Conservation (phyloP, 2,888 invertebrate species). For the Apotomis turbidana region DNA sequence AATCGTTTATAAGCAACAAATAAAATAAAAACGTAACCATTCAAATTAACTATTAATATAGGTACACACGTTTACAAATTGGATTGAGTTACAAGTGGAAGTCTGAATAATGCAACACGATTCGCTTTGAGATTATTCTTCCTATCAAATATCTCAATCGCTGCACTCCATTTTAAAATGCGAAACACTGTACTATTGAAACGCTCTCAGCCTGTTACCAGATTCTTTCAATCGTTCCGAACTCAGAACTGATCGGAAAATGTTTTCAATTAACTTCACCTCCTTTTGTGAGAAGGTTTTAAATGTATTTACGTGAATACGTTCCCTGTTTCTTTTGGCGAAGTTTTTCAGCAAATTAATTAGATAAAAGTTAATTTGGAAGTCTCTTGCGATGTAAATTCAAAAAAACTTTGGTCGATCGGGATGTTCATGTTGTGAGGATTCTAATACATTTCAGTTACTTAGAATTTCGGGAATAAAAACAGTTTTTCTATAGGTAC, state of each 20-base stretch:
- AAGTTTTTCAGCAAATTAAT: slow-evolving; percentile 27
- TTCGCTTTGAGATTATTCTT: slow-evolving; percentile 17
- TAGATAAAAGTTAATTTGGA: slow-evolving; percentile 16
- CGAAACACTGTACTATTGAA: slow-evolving; percentile 25
- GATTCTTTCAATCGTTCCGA: slow-evolving; percentile 27
- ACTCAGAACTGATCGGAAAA: slow-evolving; percentile 30
- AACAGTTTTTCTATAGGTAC: background rate
- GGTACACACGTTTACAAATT: background rate
- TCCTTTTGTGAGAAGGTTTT: slow-evolving; percentile 27
- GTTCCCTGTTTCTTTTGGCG: slow-evolving; percentile 24
- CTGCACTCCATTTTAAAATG: slow-evolving; percentile 18
- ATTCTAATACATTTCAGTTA: background rate
- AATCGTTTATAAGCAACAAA: too few relatives aligned
- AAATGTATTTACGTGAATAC: slow-evolving; percentile 38
- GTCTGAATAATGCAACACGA: slow-evolving; percentile 10
- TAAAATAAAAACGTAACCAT: too few relatives aligned
- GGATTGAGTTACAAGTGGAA: background rate
- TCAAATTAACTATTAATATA: too few relatives aligned
- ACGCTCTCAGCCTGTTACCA: slow-evolving; percentile 21
- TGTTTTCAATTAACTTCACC: slow-evolving; percentile 37
- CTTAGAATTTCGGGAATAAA: slow-evolving; percentile 1
- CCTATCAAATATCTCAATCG: slow-evolving; percentile 5
- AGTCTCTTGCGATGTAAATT: slow-evolving; percentile 11
- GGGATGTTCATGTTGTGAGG: background rate
- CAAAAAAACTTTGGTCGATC: slow-evolving; percentile 1